Evolutionary conservation across 2,797 vertebrate species (phyloP).

Genomic region (Gymnodraco acuticeps): DNA sequence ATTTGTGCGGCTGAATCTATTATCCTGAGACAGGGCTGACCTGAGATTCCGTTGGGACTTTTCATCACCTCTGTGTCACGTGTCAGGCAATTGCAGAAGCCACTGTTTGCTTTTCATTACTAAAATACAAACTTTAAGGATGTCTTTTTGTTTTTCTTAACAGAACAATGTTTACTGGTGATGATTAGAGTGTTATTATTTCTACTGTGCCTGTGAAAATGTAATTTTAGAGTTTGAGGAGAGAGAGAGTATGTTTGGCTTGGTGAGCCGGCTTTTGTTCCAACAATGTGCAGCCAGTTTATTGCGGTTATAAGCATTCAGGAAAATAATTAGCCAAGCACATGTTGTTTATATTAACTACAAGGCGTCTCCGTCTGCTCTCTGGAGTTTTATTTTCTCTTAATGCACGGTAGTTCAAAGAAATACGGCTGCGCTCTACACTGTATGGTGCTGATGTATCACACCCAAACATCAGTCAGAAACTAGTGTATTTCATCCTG

Average conservation of each 20-base stretch:
- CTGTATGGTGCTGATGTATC: constrained; percentile 19
- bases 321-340: constrained; percentile 65
- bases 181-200: constrained; percentile 79
- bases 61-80: constrained; percentile 76
- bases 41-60: constrained; percentile 75
- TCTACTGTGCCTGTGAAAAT: constrained; percentile 69
- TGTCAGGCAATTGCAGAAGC: constrained; percentile 81
- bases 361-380: constrained; percentile 43
- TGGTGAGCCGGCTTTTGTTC: constrained; percentile 45
- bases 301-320: constrained; percentile 62
- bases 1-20: constrained; percentile 83
- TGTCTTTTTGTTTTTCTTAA: constrained; percentile 75
- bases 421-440: constrained; percentile 29
- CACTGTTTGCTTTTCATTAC: constrained; percentile 88
- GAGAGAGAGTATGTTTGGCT: constrained; percentile 52
- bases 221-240: constrained; percentile 54
- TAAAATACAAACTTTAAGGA: constrained; percentile 84
- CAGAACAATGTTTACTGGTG: constrained; percentile 71
- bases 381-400: constrained; percentile 48
- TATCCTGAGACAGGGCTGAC: constrained; percentile 66
- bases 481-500: constrained; percentile 47
- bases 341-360: constrained; percentile 66
- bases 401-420: constrained; percentile 52
- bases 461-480: constrained; percentile 39
- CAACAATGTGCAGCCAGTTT: constrained; percentile 56